Conservation (phyloP, 2,797 vertebrate genomes). For the Bovichtus variegatus region DNA sequence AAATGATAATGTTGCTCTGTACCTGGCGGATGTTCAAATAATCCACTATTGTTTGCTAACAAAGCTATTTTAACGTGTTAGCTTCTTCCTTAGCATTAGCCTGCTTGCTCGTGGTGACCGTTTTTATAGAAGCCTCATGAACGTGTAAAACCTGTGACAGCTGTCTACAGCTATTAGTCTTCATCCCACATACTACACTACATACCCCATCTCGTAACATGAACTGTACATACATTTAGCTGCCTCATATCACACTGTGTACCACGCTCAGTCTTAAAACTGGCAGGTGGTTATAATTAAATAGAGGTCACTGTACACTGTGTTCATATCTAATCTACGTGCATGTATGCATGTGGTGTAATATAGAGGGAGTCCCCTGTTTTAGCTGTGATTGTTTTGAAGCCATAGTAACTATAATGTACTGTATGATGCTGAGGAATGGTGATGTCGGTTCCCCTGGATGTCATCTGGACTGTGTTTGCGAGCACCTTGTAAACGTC, state of each 20-base stretch:
- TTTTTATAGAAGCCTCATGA: neutral
- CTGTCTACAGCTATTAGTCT: constrained; percentile 38
- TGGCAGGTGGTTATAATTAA: constrained; percentile 57
- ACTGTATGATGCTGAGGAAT: neutral
- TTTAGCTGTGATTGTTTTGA: constrained; percentile 20
- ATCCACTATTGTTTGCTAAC: neutral
- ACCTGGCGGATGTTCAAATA: neutral
- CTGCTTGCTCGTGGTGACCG: neutral
- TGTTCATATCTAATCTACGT: constrained; percentile 8
- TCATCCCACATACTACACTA: constrained; percentile 28
- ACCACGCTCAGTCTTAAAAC: constrained; percentile 23
- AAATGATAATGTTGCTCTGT: neutral
- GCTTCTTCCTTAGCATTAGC: neutral
- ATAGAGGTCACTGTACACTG: constrained; percentile 46
- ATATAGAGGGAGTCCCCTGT: constrained; percentile 36
- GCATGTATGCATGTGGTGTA: constrained; percentile 9
- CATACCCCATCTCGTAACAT: constrained; percentile 59
- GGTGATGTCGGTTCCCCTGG: neutral
- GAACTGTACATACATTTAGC: constrained; percentile 52
- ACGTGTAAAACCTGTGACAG: constrained; percentile 42
- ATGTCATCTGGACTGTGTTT: neutral
- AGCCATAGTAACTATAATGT: constrained; percentile 36
- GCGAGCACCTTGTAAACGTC: neutral
- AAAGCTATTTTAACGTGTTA: neutral
- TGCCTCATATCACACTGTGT: constrained; percentile 41